These are phyloP conservation scores for Oreochromis tanganicae DNA, from an alignment of 2,113 vertebrate species.

Conservation along the genomic window DNA sequence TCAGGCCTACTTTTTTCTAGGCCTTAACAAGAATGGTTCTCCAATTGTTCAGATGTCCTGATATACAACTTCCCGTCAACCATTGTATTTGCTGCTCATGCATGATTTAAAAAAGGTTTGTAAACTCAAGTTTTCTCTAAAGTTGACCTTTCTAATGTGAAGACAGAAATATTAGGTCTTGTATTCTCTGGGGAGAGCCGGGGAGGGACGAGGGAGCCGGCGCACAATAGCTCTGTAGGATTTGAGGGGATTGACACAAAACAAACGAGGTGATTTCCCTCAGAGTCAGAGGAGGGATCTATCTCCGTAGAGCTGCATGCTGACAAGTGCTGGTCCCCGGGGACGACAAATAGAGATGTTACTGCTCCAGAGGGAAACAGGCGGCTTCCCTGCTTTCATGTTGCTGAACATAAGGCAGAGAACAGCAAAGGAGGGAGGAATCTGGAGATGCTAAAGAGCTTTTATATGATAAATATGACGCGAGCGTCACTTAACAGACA, in stretches of 20 bases:
- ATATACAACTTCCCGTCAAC: not conserved
- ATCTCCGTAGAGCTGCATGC: conserved; percentile 39
- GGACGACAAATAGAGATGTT: conserved; percentile 69
- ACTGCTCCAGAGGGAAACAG: conserved; percentile 49
- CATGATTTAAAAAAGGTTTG: not conserved
- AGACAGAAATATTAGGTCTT: not conserved
- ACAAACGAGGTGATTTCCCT: conserved; percentile 63
- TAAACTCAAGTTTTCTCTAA: not conserved
- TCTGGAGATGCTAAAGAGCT: not conserved
- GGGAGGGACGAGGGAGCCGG: not conserved
- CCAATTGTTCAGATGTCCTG: not conserved
- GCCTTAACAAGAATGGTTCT: not conserved
- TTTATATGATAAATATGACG: not conserved
- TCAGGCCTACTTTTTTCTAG: not conserved
- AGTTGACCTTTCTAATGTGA: not conserved
- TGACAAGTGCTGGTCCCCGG: conserved; percentile 57
- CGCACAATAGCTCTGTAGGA: conserved; percentile 42
- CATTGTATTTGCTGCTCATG: not conserved
- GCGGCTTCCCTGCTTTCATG: conserved; percentile 47
- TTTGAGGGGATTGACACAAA: conserved; percentile 67
- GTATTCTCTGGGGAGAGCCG: conserved; percentile 12
- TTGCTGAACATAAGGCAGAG: conserved; percentile 32
- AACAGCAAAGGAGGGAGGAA: not conserved
- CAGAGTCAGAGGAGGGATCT: conserved; percentile 43
- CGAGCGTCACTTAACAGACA: not conserved